Percentiles rank a stretch among this genome's conserved stretches.
Evolutionary conservation across 2,797 vertebrate genomes (phyloP).

Genomic region (Okamejei kenojei): DNA sequence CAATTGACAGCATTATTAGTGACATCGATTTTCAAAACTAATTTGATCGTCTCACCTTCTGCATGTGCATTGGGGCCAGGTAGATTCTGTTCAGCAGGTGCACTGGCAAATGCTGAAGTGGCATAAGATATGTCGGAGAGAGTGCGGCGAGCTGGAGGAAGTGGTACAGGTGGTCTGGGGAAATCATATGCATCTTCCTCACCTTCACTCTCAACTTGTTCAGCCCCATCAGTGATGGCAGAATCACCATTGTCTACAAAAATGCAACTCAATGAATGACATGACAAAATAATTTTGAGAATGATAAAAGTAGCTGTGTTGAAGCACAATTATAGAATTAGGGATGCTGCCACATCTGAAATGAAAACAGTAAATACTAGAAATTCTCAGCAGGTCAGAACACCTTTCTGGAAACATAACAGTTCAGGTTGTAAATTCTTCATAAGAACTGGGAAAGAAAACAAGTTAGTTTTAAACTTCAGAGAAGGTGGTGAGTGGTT

Average conservation of each 20-base stretch:
- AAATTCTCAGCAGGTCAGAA: too few species aligned
- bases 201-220: slow-evolving; percentile 61
- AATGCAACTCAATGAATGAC: not conserved
- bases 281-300: not conserved
- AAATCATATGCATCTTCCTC: slow-evolving; percentile 80
- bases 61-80: not conserved
- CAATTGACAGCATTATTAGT: not conserved
- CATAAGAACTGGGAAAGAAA: too few species aligned
- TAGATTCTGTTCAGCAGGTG: slow-evolving; percentile 68
- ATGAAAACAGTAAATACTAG: too few species aligned
- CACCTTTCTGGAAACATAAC: too few species aligned
- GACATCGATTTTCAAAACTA: not conserved
- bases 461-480: too few species aligned
- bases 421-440: too few species aligned
- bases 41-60: not conserved
- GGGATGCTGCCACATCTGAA: too few species aligned
- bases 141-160: slow-evolving; percentile 66
- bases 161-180: slow-evolving; percentile 69
- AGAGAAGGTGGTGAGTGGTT: too few species aligned
- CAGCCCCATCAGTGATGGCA: slow-evolving; percentile 46
- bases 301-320: not conserved
- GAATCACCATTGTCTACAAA: slow-evolving; percentile 33
- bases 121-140: slow-evolving; percentile 77
- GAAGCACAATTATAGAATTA: too few species aligned
- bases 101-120: slow-evolving; percentile 65